Conservation (phyloP, 2,797 vertebrate genomes). For the Betta splendens region DNA sequence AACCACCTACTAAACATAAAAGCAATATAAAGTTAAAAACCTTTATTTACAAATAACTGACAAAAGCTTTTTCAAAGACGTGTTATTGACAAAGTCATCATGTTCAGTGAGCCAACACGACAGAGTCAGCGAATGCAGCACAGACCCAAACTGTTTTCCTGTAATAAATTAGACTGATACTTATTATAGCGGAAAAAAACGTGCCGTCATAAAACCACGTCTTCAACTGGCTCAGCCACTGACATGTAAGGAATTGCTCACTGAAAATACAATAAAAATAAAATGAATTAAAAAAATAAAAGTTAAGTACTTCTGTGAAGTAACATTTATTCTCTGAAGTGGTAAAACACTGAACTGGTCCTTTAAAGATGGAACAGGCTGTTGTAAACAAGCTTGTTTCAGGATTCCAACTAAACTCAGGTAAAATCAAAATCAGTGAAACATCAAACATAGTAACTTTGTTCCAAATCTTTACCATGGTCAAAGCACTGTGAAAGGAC, state of each 20-base stretch:
- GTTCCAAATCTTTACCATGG: background rate
- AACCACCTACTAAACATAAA: too few relatives aligned
- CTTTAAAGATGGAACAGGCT: background rate
- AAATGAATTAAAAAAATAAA: background rate
- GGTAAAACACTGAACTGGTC: background rate
- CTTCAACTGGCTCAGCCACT: background rate
- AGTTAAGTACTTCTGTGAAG: background rate
- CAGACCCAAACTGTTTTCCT: background rate
- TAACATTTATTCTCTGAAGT: too few relatives aligned
- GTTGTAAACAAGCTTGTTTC: too few relatives aligned
- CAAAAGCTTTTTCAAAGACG: background rate
- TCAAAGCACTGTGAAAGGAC: background rate
- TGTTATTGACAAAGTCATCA: background rate
- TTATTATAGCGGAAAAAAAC: too few relatives aligned
- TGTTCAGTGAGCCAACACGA: background rate
- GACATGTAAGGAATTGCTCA: background rate
- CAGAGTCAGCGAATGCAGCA: constrained; percentile 23
- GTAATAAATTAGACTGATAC: too few relatives aligned
- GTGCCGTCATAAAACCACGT: too few relatives aligned
- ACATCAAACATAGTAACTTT: too few relatives aligned
- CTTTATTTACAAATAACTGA: constrained; percentile 44
- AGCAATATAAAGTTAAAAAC: constrained; percentile 23
- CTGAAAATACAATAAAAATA: background rate
- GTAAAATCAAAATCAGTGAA: too few relatives aligned
- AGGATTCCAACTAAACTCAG: too few relatives aligned